Base-by-base conservation (phyloP, 2,113 vertebrate species). In the Aspidoscelis tigris region DNA sequence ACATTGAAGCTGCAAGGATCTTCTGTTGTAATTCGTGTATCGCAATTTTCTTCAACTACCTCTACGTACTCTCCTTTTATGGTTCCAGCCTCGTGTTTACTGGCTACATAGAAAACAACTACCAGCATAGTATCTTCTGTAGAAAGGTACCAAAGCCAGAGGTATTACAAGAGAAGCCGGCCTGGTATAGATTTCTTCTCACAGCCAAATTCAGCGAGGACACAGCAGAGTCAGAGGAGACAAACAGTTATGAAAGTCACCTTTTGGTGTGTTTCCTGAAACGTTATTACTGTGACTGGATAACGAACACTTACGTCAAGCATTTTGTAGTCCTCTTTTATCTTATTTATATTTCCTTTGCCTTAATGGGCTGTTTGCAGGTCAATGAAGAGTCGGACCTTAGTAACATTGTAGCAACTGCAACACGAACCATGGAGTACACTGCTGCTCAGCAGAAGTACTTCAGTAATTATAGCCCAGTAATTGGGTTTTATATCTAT, bases 241-340 rank as follows among this genome's bases (percentile, higher is more conserved):
- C 96, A 2, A 97, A 96, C 87, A 97, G 97, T 89, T 98, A 97
- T 1, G 98, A 99, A 95, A 98, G 96, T 88, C 99, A 99, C 93
- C 96, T 99, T 88, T 94, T 99, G 96, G 97, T 99, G 93, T 98
- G 98, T 87, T 99, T 99, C 93, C 97, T 99, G 93, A 97, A 97
- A 89, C 98, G 97, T 88, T 99, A 98, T 96, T 99, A 99, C 93
- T 98, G 98, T 93, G 98, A 99, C 96, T 99, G 98, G 98, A 99
- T 99, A 96, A 99, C 99, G 88, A 99, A 99, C 94, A 99, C 99
- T 76, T 99, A 99, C 0, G 99, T 99, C 90, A 99, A 99, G 92
- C 99, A 98, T 94, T 99, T 99, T 95, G 98, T 99, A 95, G 98
- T 99, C 91, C 98, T 99, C 94, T 98, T 99, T 94, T 99, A 99